Evolutionary conservation across 1,140 invertebrate species (phyloP), one percentile per base, ranked within the genome.

Genomic region (Drosophila tropicalis): DNA sequence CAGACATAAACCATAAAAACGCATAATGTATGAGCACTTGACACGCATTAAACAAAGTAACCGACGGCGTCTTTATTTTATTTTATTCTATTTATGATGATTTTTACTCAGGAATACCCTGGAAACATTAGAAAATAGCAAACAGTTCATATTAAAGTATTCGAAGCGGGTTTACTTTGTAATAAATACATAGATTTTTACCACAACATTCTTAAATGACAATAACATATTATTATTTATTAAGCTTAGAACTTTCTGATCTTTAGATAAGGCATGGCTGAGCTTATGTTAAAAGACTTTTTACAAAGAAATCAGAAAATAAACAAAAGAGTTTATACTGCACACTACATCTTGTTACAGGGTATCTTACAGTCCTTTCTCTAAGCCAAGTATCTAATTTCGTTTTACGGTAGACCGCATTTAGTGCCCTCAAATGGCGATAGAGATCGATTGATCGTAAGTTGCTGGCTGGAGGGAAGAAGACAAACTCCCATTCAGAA

Each of bases 11-110:
- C 71, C 65, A 79, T 79, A 85, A 85, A 86, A 90, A 76, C 70
- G 22, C 73, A 76, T 80, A 82, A 90, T 75, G 68, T 90, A 86
- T 65, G 76, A 72, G 70, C 86, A 90, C 86, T 90, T 90, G 86
- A 90, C 86, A 86, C 71, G 86, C 86, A 90, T 90, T 86, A 87
- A 76, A 77, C 62, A 82, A 70, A 70, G 34, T 13, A 47, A 15
- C 19, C 39, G 41, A 55, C 62, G 67, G 47, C 61, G 47, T 60
- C 64, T 68, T 54, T 13, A 47, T 15, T 51, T 65, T 70, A 55
- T 32, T 57, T 66, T 70, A 29, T 29, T 69, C 12, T 68, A n/a
- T 12, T 47, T 47, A 47, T 47, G 34, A 36, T 36, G 34, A 47
- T 9, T 47, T 47, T 47, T 19, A 36, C 34, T 36, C 34, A 47